Evolutionary conservation across 1,140 invertebrate species (phyloP), one percentile per base, ranked within the genome.

Genomic region (Drusus annulatus): DNA sequence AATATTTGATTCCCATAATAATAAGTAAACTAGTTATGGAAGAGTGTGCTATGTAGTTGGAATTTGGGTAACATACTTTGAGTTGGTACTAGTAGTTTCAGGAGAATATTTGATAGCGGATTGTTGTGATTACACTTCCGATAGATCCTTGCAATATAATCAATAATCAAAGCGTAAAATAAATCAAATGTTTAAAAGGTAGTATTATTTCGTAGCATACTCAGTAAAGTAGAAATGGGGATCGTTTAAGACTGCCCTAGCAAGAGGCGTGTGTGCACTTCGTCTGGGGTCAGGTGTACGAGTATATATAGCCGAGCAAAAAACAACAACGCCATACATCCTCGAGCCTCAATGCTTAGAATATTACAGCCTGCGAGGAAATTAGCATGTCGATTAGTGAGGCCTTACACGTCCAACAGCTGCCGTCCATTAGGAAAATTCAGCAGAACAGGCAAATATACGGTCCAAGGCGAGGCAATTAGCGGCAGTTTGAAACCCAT

Each of bases 361-460:
- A 17, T 16, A 68, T 50, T 68, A 36, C 6, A n/a, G 69, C 3
- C 69, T 65, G 21, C 31, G 50, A 0, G 71, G 17, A 58, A 75
- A 75, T 75, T 75, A 56, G 71, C 71, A 75, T 75, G 23, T 56
- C 71, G 71, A 75, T 75, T 75, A 75, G 71, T 31, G 52, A 71
- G 45, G 25, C 51, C 52, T 74, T 28, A 23, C 69, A 16, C 71
- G 71, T 31, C 16, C 58, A 19, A 8, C 71, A 75, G 21, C 71
- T 75, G 71, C 23, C 71, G 28, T 8, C 71, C 71, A 75, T 75
- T 75, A 75, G 71, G 52, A 58, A 31, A 28, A 7, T 36, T 56
- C 52, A 31, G 23, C n/a, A 28, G 36, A 31, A 7, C 23, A 65
- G n/a, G 19, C 19, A 17, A 21, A 31, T 68, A 68, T 16, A 68